Percentiles rank a stretch among this genome's conserved stretches.
These are phyloP conservation scores for Patella caerulea DNA, from an alignment of 2,888 invertebrate species.

Conservation along the genomic window DNA sequence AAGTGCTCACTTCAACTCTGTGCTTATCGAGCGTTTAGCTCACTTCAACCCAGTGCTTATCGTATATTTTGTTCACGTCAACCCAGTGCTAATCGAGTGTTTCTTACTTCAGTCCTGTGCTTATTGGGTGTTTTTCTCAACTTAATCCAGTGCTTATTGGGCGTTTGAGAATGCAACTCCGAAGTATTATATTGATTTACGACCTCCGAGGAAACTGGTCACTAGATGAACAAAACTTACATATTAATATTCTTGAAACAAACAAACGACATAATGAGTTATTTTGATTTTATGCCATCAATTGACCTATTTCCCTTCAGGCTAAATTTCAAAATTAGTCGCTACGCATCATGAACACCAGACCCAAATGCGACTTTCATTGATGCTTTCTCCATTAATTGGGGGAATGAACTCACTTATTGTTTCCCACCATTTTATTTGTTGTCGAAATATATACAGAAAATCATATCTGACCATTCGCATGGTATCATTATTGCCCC, in stretches of 20 bases:
- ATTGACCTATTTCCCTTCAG: not conserved
- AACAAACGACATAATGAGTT: not conserved
- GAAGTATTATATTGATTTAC: no score
- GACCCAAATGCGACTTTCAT: no score
- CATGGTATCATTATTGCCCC: conserved; percentile 29
- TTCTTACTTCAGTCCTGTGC: no score
- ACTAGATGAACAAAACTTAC: not conserved
- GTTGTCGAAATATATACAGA: conserved; percentile 25
- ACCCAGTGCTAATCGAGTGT: no score
- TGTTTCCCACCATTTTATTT: no score
- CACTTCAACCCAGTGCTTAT: no score
- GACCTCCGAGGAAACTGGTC: conserved; percentile 2
- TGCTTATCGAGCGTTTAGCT: no score
- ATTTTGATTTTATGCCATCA: not conserved
- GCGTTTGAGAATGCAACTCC: no score
- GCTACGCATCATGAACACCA: not conserved
- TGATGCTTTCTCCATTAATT: conserved; percentile 22
- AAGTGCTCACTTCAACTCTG: no score
- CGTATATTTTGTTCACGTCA: no score
- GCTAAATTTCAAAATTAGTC: not conserved
- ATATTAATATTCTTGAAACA: not conserved
- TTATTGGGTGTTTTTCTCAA: no score
- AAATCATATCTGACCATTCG: conserved; percentile 27
- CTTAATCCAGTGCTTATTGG: no score
- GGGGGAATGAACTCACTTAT: conserved; percentile 11